These are phyloP conservation scores for Melanotaenia maccullochi DNA, from an alignment of 2,797 vertebrate genomes.

Conservation along the genomic window DNA sequence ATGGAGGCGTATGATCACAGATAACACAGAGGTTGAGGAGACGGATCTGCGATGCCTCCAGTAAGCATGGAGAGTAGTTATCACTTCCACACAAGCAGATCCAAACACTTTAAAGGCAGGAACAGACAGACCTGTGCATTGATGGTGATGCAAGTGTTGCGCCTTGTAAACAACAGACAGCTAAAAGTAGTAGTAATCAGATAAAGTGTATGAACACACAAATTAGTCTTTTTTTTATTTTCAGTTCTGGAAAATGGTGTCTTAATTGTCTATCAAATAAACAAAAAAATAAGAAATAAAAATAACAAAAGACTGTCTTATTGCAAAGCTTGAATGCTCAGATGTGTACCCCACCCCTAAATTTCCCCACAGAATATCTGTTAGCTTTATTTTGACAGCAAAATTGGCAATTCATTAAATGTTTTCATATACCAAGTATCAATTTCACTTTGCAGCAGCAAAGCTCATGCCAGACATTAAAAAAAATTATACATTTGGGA, in stretches of 20 bases:
- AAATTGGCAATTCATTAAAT: conserved; percentile 85
- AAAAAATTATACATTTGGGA: conserved; percentile 85
- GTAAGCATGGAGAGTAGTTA: conserved; percentile 72
- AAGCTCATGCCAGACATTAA: conserved; percentile 81
- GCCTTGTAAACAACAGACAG: conserved; percentile 57
- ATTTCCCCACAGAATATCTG: conserved; percentile 77
- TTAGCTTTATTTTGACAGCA: conserved; percentile 81
- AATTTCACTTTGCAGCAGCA: conserved; percentile 80
- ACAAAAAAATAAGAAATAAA: conserved; percentile 32
- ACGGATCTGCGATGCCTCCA: conserved; percentile 72
- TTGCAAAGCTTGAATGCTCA: conserved; percentile 41
- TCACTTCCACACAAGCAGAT: conserved; percentile 57
- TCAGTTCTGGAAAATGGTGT: conserved; percentile 28
- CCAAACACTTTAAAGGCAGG: conserved; percentile 51
- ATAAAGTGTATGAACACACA: conserved; percentile 22
- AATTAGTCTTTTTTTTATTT: conserved; percentile 21
- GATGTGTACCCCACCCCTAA: conserved; percentile 57
- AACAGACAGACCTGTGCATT: conserved; percentile 29
- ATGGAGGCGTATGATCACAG: conserved; percentile 79
- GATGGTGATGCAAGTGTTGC: conserved; percentile 61
- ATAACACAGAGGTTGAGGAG: conserved; percentile 78
- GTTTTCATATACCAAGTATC: conserved; percentile 83
- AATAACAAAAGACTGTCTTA: conserved; percentile 28
- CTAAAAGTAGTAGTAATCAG: conserved; percentile 42
- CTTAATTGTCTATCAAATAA: conserved; percentile 54